Conservation (phyloP, 2,888 invertebrate species). For the Mechanitis messenoides region DNA sequence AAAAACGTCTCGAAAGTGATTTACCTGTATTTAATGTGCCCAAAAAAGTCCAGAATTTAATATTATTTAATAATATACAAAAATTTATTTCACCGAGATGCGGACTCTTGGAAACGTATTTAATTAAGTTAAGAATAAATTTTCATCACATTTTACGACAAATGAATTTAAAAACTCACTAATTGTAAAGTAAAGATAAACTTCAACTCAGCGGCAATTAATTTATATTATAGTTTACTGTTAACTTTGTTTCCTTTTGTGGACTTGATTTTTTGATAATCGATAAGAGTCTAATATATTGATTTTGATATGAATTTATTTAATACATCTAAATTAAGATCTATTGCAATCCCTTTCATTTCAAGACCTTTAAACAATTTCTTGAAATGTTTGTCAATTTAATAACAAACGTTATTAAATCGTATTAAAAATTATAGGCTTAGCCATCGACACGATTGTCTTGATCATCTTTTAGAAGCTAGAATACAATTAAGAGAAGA, state of each 20-base stretch:
- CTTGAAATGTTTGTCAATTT: not conserved
- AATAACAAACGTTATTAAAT: conserved; percentile 18
- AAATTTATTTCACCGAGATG: conserved; percentile 52
- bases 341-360: not conserved
- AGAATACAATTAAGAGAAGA: conserved; percentile 42
- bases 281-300: not conserved
- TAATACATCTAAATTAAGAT: not conserved
- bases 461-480: conserved; percentile 55
- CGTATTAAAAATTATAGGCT: conserved; percentile 45
- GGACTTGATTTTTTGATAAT: conserved; percentile 7
- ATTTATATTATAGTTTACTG: conserved; percentile 20
- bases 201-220: conserved; percentile 38
- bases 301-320: not conserved
- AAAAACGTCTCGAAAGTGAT: too few relatives aligned
- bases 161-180: conserved; percentile 55
- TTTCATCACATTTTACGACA: conserved; percentile 59
- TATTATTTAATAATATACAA: not conserved
- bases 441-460: conserved; percentile 56
- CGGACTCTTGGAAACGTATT: conserved; percentile 50
- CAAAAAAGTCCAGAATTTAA: too few relatives aligned
- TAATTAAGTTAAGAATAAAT: conserved; percentile 44
- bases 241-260: conserved; percentile 10
- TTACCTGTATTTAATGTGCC: too few relatives aligned
- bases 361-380: not conserved
- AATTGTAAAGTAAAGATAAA: conserved; percentile 51